Evolutionary conservation across 2,797 vertebrate species (phyloP).

Genomic region (Hoplostethus atlanticus): DNA sequence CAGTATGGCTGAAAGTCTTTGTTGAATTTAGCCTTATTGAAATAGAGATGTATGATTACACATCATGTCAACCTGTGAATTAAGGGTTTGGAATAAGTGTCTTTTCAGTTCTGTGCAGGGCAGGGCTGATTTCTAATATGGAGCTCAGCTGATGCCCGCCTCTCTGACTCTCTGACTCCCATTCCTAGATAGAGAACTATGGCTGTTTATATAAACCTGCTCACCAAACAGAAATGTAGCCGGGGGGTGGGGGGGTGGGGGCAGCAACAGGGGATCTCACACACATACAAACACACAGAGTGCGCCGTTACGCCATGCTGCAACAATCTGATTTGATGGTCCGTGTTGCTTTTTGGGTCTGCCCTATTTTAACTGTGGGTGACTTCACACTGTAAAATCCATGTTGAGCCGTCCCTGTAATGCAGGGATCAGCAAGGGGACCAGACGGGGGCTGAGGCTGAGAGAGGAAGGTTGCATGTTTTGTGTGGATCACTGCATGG

Average conservation of each 20-base stretch:
- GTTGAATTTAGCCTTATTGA: slow-evolving; percentile 5
- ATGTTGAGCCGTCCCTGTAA: slow-evolving; percentile 58
- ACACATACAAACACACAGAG: slow-evolving; percentile 23
- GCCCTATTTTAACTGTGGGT: slow-evolving; percentile 73
- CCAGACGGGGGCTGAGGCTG: slow-evolving; percentile 13
- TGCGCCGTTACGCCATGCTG: slow-evolving; percentile 68
- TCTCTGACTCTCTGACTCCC: slow-evolving; percentile 18
- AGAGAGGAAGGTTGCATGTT: background rate
- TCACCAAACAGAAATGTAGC: slow-evolving; percentile 72
- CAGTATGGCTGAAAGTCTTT: slow-evolving; percentile 1
- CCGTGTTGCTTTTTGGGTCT: slow-evolving; percentile 76
- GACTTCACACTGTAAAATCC: slow-evolving; percentile 73
- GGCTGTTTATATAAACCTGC: slow-evolving; percentile 68
- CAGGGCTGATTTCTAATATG: slow-evolving; percentile 16
- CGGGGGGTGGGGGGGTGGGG: slow-evolving; percentile 37
- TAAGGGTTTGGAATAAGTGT: slow-evolving; percentile 9
- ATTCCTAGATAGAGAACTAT: slow-evolving; percentile 64
- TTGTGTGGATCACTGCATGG: slow-evolving; percentile 15
- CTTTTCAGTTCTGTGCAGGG: background rate
- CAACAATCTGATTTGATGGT: slow-evolving; percentile 79
- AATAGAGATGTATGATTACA: slow-evolving; percentile 1
- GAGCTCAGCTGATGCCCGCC: slow-evolving; percentile 32
- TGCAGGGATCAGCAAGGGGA: slow-evolving; percentile 56
- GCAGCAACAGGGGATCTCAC: slow-evolving; percentile 10
- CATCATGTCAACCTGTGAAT: slow-evolving; percentile 10